These are phyloP conservation scores for Sebastes minor DNA, from an alignment of 2,797 vertebrate genomes.

Conservation along the genomic window DNA sequence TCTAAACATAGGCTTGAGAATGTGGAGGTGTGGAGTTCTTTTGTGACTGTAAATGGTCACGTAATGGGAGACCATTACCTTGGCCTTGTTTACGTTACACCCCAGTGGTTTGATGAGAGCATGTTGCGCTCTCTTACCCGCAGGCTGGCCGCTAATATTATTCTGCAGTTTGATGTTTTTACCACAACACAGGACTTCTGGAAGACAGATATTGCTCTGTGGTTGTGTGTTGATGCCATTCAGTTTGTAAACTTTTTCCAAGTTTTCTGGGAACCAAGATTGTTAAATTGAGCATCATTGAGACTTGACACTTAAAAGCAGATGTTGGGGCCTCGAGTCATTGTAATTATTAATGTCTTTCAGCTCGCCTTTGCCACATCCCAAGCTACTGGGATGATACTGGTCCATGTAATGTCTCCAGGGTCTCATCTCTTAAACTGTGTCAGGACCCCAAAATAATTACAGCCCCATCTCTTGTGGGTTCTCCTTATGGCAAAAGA, in stretches of 20 bases:
- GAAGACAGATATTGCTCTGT: not conserved
- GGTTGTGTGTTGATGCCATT: not conserved
- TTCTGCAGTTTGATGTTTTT: constrained; percentile 37
- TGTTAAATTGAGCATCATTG: not conserved
- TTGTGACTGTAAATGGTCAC: constrained; percentile 73
- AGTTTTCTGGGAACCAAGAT: not conserved
- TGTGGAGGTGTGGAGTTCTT: constrained; percentile 35
- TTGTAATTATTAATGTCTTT: constrained; percentile 8
- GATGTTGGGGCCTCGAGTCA: not conserved
- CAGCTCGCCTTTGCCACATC: not conserved
- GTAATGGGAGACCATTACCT: constrained; percentile 43
- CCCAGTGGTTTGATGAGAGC: constrained; percentile 55
- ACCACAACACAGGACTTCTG: constrained; percentile 4
- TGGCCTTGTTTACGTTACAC: constrained; percentile 67
- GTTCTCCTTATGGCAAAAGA: not conserved
- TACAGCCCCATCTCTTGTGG: not conserved
- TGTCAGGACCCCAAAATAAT: constrained; percentile 6
- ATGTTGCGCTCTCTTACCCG: constrained; percentile 31
- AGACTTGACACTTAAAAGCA: not conserved
- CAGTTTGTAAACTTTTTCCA: not conserved
- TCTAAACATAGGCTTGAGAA: constrained; percentile 53
- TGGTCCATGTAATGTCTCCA: not conserved
- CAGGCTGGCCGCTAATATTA: constrained; percentile 22
- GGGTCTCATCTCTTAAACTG: constrained; percentile 9
- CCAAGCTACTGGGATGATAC: not conserved